phyloP scores from a whole-genome alignment of 30 jellyfish, hydroid and myxozoan species.

The Mastigias papua region DNA sequence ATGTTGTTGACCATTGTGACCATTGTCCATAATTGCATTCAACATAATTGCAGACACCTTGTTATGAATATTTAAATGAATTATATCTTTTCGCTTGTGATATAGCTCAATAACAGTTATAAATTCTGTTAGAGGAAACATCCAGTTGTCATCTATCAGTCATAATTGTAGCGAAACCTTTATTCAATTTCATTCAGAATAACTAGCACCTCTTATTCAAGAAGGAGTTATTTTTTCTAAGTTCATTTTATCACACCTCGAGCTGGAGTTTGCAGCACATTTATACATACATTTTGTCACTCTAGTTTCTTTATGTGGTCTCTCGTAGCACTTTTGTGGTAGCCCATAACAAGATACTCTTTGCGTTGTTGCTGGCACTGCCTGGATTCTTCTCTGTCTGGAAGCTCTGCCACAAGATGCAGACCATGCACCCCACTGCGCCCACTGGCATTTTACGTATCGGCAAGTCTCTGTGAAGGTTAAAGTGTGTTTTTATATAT shows the following conservation, averaged over 20 bases:
- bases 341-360: conserved; percentile 68
- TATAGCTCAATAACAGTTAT: no score
- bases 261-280: background rate
- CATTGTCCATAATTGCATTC: conserved; percentile 79
- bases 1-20: conserved; percentile 82
- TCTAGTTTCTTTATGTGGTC: conserved; percentile 56
- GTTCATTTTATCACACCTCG: background rate
- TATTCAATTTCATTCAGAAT: no score
- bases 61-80: no score
- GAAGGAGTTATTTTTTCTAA: no score
- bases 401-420: conserved; percentile 75
- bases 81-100: no score
- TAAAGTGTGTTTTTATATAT: background rate
- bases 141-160: no score
- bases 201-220: no score
- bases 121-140: no score
- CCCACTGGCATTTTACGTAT: conserved; percentile 76
- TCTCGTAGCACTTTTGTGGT: conserved; percentile 62
- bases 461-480: conserved; percentile 35
- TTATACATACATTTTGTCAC: conserved; percentile 46
- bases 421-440: conserved; percentile 80
- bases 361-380: conserved; percentile 55
- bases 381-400: conserved; percentile 37
- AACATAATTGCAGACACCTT: conserved; percentile 18
- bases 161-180: no score